Evolutionary conservation across 2,113 vertebrate genomes (phyloP).

Genomic region (Sapajus apella): DNA sequence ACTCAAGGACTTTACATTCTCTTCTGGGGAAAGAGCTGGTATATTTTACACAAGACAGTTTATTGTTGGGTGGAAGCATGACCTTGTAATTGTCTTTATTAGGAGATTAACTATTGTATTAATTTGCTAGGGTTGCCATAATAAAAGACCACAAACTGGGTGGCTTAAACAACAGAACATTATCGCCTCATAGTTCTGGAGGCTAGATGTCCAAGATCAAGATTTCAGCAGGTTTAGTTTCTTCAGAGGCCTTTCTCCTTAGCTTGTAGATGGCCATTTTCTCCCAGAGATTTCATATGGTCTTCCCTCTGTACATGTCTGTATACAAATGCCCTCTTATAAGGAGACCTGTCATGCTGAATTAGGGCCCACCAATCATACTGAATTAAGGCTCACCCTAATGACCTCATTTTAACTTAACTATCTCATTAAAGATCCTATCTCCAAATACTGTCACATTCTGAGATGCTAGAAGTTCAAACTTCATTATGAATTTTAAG

Average conservation of each 20-base stretch:
- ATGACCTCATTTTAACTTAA: not conserved
- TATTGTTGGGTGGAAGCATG: not conserved
- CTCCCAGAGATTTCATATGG: not conserved
- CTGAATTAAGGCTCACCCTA: not conserved
- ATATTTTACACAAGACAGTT: not conserved
- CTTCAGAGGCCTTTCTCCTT: not conserved
- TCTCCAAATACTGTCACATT: not conserved
- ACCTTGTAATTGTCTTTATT: not conserved
- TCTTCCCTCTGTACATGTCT: not conserved
- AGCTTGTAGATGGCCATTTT: not conserved
- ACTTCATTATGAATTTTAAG: not conserved
- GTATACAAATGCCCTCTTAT: not conserved
- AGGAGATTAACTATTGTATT: not conserved
- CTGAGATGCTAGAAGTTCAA: not conserved
- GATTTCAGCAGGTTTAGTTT: not conserved
- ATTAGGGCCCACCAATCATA: not conserved
- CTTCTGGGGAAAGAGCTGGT: not conserved
- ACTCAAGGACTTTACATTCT: not conserved
- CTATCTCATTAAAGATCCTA: not conserved
- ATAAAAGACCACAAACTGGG: not conserved
- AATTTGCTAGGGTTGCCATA: not conserved
- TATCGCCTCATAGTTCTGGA: not conserved
- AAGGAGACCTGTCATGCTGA: not conserved
- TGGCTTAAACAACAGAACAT: not conserved
- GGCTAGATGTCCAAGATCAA: not conserved